phyloP scores from a whole-genome alignment of 2,797 vertebrate genomes.

The Acridotheres tristis region DNA sequence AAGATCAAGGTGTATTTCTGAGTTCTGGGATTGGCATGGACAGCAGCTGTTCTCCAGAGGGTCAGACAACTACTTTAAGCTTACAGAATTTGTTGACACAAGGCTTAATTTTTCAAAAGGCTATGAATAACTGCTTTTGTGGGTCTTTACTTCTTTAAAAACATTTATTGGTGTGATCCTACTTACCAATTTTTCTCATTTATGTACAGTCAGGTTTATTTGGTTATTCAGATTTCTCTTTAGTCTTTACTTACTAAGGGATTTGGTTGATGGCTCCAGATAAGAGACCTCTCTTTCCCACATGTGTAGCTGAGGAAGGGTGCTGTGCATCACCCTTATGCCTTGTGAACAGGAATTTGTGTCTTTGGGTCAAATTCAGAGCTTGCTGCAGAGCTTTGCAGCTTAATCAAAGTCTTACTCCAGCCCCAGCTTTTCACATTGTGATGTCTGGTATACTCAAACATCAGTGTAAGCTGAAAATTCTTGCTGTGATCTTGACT shows the following conservation, averaged over 20 bases:
- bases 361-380: background rate
- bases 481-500: background rate
- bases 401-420: background rate
- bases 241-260: background rate
- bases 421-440: fast-evolving
- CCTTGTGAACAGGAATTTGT: background rate
- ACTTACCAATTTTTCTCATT: background rate
- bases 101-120: background rate
- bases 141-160: background rate
- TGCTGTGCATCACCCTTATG: background rate
- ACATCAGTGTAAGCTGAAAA: background rate
- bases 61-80: background rate
- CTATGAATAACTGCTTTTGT: background rate
- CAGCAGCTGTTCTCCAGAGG: background rate
- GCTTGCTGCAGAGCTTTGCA: background rate
- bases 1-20: background rate
- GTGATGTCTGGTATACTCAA: background rate
- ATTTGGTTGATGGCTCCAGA: background rate
- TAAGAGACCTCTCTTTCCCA: background rate
- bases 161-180: background rate
- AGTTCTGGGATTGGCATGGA: background rate
- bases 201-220: background rate
- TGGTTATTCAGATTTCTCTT: background rate
- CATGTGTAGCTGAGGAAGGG: background rate
- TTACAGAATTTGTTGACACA: background rate